Base-by-base conservation (phyloP, 2,797 vertebrate genomes). In the Rhodeus uyekii region DNA sequence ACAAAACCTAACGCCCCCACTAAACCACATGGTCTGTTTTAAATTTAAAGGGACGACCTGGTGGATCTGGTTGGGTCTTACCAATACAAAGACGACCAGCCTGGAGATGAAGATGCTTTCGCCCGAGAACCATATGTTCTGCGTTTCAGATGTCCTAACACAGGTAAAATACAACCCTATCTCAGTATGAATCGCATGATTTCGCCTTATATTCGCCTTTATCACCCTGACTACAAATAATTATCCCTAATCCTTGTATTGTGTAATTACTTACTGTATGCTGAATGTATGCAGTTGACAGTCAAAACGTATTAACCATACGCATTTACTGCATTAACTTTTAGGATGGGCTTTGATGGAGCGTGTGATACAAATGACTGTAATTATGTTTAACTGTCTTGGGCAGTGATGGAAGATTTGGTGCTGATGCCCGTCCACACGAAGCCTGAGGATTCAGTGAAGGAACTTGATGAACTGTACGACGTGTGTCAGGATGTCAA, bases 391-490 rank as follows among this genome's bases (percentile, higher is more conserved):
- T 9, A 29, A 5, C 12, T 12, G 22, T 82, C 75, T 29, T 53
- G 14, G 2, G 1, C 80, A 95, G 94, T 88, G 50, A 79, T 95
- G 78, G 75, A 94, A 78, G 93, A 96, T 84, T 88, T 96, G 64
- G 93, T 95, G 18, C 29, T 96, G 86, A 93, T 95, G 53, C 93
- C 94, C 0, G 91, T 95, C 74, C 95, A 95, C 91, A 95, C 95
- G 8, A 91, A 92, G 68, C 95, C 95, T 2, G 79, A 91, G 0
- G 94, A 93, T 86, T 92, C 94, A 0, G 91, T 90, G 16, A 89
- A 92, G 32, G 94, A 96, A 87, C 83, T 96, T 22, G 87, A 96
- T 3, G 91, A 95, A 80, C 91, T 95, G 3, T 93, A 92, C 13
- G 90, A 95, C 2, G 93, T 96, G 32, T 88, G 91, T 63, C 76